Conservation (phyloP, 2,888 invertebrate species). For the Aleiodes leptofemur region DNA sequence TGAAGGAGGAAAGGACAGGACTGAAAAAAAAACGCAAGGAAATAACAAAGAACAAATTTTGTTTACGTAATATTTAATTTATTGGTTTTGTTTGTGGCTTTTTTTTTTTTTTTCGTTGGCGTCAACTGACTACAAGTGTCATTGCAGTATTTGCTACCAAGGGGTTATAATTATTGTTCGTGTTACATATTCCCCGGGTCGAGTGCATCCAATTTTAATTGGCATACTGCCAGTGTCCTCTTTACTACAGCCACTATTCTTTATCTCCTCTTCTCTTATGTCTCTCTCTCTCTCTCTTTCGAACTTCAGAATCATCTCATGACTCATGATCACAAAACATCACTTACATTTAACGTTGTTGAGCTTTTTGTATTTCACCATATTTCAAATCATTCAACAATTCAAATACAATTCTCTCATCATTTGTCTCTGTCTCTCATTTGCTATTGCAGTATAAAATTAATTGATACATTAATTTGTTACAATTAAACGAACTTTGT, state of each 20-base stretch:
- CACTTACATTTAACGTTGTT: constrained; percentile 15
- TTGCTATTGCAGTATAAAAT: no score
- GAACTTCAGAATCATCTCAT: constrained; percentile 17
- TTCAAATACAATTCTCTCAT: background rate
- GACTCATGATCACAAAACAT: constrained; percentile 17
- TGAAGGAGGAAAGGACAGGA: background rate
- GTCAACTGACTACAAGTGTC: constrained; percentile 28
- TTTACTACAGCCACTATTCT: constrained; percentile 38
- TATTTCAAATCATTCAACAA: constrained; percentile 11
- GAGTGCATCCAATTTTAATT: constrained; percentile 63
- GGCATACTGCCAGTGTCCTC: constrained; percentile 62
- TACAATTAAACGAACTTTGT: no score
- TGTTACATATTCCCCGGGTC: constrained; percentile 51
- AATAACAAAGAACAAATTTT: constrained; percentile 16
- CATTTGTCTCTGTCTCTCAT: no score
- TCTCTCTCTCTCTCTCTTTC: background rate
- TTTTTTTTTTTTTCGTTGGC: constrained; percentile 35
- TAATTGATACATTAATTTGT: no score
- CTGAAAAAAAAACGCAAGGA: background rate
- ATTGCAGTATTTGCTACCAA: constrained; percentile 3
- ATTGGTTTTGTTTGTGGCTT: constrained; percentile 35
- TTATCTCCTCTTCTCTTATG: constrained; percentile 22
- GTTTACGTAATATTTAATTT: constrained; percentile 34
- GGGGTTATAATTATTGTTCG: constrained; percentile 52
- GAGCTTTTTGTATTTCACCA: background rate